Evolutionary conservation across 2,113 vertebrate genomes (phyloP).

Genomic region (Sylvilagus bachmani): DNA sequence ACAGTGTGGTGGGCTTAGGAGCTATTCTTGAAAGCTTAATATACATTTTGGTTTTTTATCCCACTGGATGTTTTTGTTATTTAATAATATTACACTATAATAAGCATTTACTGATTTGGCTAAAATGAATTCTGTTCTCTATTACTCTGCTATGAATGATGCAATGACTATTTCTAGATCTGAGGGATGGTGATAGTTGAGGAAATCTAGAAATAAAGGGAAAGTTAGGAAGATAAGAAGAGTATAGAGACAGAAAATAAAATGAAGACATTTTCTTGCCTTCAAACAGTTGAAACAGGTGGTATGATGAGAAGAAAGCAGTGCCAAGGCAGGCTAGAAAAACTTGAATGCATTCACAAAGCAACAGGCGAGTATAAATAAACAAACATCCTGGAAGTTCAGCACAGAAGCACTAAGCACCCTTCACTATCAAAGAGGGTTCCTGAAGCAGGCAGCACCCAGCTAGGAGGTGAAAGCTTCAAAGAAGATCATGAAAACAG

Average conservation of each 20-base stretch:
- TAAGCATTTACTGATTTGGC: background rate
- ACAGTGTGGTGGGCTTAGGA: background rate
- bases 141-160: background rate
- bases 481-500: conserved; percentile 27
- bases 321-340: background rate
- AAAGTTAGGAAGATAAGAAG: background rate
- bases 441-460: background rate
- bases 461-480: background rate
- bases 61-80: background rate
- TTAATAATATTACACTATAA: background rate
- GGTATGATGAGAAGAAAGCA: background rate
- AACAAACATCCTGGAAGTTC: background rate
- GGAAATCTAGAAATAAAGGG: background rate
- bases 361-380: background rate
- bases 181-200: background rate
- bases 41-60: background rate
- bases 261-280: background rate
- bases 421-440: background rate
- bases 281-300: background rate
- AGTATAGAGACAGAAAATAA: background rate
- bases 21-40: background rate
- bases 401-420: background rate
- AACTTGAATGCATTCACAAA: background rate
- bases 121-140: background rate
- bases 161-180: background rate